Evolutionary conservation across 2,113 vertebrate species (phyloP).

Genomic region (Polyodon spathula): DNA sequence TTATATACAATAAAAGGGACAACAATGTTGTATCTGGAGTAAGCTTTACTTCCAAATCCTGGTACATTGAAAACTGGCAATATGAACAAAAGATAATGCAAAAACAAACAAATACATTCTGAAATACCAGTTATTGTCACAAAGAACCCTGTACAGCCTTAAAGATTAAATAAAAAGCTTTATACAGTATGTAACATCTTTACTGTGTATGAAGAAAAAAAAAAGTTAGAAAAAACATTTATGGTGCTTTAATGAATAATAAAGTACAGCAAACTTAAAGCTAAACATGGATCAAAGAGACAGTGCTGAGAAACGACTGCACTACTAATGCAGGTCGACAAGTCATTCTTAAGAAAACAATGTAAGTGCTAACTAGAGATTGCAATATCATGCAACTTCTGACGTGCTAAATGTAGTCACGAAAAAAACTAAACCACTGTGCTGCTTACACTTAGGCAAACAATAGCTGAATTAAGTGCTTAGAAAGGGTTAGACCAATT

Average conservation of each 20-base stretch:
- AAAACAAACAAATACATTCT: conserved; percentile 55
- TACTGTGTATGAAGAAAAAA: conserved; percentile 67
- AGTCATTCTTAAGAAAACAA: conserved; percentile 38
- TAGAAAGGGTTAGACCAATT: conserved; percentile 34
- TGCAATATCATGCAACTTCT: conserved; percentile 67
- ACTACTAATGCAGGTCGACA: conserved; percentile 53
- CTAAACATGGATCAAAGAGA: conserved; percentile 58
- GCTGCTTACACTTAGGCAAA: conserved; percentile 52
- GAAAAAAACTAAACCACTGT: conserved; percentile 53
- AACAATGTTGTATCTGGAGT: conserved; percentile 69
- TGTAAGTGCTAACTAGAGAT: conserved; percentile 49
- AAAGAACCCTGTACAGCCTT: conserved; percentile 99
- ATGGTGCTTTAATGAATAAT: conserved; percentile 59
- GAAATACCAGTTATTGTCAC: conserved; percentile 93
- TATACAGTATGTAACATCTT: conserved; percentile 94
- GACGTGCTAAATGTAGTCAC: conserved; percentile 80
- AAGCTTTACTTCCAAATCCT: conserved; percentile 99
- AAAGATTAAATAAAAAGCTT: conserved; percentile 89
- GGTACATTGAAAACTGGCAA: conserved; percentile 99
- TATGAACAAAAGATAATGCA: conserved; percentile 82
- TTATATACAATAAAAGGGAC: conserved; percentile 24
- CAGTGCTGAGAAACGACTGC: conserved; percentile 59
- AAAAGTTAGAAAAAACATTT: conserved; percentile 34
- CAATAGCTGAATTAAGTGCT: conserved; percentile 45
- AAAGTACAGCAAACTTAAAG: conserved; percentile 67